A percentile compares a stretch with the other conserved stretches of the same genome.
Evolutionary conservation across 2,888 invertebrate genomes (phyloP).

Genomic region (Anthoptus insignis): DNA sequence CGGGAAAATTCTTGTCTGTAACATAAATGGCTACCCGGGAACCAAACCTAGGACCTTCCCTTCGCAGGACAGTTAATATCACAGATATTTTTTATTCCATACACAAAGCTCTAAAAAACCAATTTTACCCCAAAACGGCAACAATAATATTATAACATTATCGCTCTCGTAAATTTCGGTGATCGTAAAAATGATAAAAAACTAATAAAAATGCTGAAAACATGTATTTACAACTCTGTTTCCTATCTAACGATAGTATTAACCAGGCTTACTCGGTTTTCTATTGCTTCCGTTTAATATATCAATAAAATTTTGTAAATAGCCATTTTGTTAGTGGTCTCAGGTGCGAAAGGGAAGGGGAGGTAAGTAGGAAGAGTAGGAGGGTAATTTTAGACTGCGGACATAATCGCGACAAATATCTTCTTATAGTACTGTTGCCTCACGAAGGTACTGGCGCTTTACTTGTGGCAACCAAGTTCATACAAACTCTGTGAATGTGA

Average conservation of each 20-base stretch:
- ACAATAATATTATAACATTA: slow-evolving; percentile 46
- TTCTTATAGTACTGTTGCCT: too few relatives aligned
- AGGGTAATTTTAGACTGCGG: too few relatives aligned
- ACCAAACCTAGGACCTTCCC: too few relatives aligned
- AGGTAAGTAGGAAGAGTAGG: too few relatives aligned
- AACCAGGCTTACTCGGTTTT: slow-evolving; percentile 66
- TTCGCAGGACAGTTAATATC: background rate
- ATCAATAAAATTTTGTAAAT: slow-evolving; percentile 57
- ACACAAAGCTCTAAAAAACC: slow-evolving; percentile 15
- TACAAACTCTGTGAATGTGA: too few relatives aligned
- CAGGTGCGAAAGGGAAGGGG: too few relatives aligned
- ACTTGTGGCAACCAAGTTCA: too few relatives aligned
- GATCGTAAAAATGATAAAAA: slow-evolving; percentile 66
- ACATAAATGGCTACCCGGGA: too few relatives aligned
- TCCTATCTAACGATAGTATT: slow-evolving; percentile 61
- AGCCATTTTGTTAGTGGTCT: slow-evolving; percentile 47
- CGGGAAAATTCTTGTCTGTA: too few relatives aligned
- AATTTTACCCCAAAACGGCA: slow-evolving; percentile 56
- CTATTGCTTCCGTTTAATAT: slow-evolving; percentile 59
- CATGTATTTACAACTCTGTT: slow-evolving; percentile 69
- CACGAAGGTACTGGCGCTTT: too few relatives aligned
- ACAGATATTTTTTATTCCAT: background rate
- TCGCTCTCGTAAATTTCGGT: slow-evolving; percentile 57
- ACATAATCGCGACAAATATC: too few relatives aligned
- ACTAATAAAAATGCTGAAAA: slow-evolving; percentile 69